phyloP scores from a whole-genome alignment of 1,140 invertebrate genomes.

The Drosophila grimshawi region DNA sequence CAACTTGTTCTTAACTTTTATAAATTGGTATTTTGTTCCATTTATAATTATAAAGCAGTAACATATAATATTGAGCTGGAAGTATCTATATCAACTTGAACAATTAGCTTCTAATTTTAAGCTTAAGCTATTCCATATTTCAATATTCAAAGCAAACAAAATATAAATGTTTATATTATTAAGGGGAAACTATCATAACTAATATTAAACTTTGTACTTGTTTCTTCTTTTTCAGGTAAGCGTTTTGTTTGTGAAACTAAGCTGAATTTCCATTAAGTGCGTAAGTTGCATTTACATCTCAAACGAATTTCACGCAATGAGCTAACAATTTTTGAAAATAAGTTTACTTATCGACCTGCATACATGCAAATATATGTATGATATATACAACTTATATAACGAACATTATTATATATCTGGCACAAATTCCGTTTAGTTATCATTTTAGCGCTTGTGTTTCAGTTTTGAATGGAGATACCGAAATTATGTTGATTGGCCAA shows the following conservation, averaged over 20 bases:
- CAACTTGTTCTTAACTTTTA: too few relatives aligned
- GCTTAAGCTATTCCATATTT: too few relatives aligned
- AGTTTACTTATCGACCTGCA: slow-evolving; percentile 23
- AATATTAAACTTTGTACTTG: slow-evolving; percentile 7
- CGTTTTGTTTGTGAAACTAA: slow-evolving; percentile 28
- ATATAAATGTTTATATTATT: too few relatives aligned
- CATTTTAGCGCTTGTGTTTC: slow-evolving; percentile 64
- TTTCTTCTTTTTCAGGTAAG: slow-evolving; percentile 58
- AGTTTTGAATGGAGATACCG: slow-evolving; percentile 64
- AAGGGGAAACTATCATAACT: background rate
- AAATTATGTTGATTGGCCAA: slow-evolving; percentile 60
- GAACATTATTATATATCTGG: slow-evolving; percentile 54
- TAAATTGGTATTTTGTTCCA: too few relatives aligned
- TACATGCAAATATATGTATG: slow-evolving; percentile 7
- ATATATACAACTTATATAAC: slow-evolving; percentile 33
- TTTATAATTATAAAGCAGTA: too few relatives aligned
- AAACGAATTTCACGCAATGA: background rate
- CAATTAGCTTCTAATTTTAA: too few relatives aligned
- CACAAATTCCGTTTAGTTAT: slow-evolving; percentile 65
- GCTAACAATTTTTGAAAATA: slow-evolving; percentile 17
- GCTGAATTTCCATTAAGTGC: slow-evolving; percentile 10
- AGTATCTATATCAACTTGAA: too few relatives aligned
- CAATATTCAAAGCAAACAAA: too few relatives aligned
- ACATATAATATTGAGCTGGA: too few relatives aligned
- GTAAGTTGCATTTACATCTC: slow-evolving; percentile 37